Base-by-base conservation (phyloP, 2,113 vertebrate species). In the Dipodomys ordii region DNA sequence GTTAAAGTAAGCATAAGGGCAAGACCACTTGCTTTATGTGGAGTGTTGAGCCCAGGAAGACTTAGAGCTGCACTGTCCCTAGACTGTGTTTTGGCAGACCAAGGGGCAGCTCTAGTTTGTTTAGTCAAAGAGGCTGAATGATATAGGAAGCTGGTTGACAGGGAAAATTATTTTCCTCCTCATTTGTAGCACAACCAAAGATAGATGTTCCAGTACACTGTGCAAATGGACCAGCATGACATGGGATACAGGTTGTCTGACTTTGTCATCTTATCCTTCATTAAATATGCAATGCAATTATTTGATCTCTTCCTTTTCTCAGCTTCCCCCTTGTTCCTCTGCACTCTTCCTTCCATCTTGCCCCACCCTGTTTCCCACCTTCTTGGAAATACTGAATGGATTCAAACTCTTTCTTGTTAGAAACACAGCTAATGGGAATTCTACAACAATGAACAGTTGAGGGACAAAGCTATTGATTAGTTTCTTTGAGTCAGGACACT, bases 231-330 rank as follows among this genome's bases (percentile, higher is more conserved):
- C 57, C 83, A 81, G 74, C 5, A 83, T 91, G 96, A 95, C 96
- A 97, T 22, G 82, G 89, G 93, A 97, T 95, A 92, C 92, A 39
- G 1, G 20, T 94, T 97, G 96, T 96, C 94, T 30, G 94, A 93
- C 95, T 76, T 77, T 96, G 98, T 98, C 98, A 98, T 98, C 97
- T 97, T 97, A 98, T 83, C 97, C 95, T 92, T 76, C 57, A 79
- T 98, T 96, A 98, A 98, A 97, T 97, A 98, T 98, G 98, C 95
- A 98, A 39, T 12, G 60, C 88, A 3, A 92, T 15, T 80, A 98
- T 96, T 96, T 71, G 97, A 98, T 98, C 97, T 86, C 92, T 95
- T 97, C 97, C 97, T 98, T 95, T 83, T 86, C 95, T 95, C 90
- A n/a, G 62, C 20, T 60, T 18, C 79, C 68, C 78, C 30, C 30